These are phyloP conservation scores for Bombus turneri DNA, from an alignment of 1,140 invertebrate species.

Conservation along the genomic window DNA sequence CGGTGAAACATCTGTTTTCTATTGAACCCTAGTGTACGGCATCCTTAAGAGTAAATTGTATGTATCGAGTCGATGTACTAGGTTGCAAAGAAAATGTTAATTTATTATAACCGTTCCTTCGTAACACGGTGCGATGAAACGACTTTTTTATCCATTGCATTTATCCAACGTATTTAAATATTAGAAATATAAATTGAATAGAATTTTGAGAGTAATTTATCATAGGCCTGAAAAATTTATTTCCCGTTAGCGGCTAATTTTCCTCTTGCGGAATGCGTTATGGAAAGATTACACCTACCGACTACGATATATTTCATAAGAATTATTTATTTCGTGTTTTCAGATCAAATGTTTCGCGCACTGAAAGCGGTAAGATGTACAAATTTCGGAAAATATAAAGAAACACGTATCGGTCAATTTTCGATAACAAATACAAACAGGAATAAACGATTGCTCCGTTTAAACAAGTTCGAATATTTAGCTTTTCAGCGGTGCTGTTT, in stretches of 20 bases:
- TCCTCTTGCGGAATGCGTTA: not conserved
- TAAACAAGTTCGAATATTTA: not conserved
- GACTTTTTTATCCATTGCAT: not conserved
- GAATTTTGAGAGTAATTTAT: too few relatives aligned
- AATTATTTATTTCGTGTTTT: not conserved
- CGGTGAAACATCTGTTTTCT: conserved; percentile 29
- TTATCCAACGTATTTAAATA: not conserved
- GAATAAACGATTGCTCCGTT: not conserved
- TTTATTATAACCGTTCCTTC: not conserved
- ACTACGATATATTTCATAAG: not conserved
- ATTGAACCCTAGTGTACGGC: not conserved
- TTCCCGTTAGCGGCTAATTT: not conserved
- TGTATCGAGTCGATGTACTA: not conserved
- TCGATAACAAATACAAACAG: not conserved
- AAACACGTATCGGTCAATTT: not conserved
- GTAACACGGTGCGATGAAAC: not conserved
- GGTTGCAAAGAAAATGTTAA: not conserved
- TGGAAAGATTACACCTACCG: not conserved
- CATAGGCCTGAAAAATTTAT: too few relatives aligned
- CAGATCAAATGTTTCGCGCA: not conserved
- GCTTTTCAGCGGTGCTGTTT: not conserved
- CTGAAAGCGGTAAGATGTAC: too few relatives aligned
- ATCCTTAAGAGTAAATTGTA: not conserved
- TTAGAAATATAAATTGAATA: too few relatives aligned
- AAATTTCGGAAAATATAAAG: not conserved